Percentiles rank a stretch among this genome's conserved stretches.
These are phyloP conservation scores for Labia minor DNA, from an alignment of 2,888 invertebrate species.

Conservation along the genomic window DNA sequence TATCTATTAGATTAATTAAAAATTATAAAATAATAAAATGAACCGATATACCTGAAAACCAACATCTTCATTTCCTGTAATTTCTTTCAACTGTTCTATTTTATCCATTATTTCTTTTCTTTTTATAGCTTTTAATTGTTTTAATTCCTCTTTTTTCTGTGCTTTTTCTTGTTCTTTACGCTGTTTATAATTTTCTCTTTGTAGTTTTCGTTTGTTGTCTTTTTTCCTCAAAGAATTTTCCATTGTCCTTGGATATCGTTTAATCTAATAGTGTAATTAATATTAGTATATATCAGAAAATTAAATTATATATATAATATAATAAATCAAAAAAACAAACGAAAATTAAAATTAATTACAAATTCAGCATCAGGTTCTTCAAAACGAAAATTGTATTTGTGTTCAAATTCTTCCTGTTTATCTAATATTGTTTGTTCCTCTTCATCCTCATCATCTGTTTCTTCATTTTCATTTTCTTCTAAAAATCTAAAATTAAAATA, in stretches of 20 bases:
- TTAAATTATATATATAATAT: neutral
- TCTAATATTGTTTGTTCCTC: constrained; percentile 72
- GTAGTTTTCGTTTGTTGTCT: constrained; percentile 65
- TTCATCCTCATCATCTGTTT: constrained; percentile 54
- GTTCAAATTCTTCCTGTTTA: constrained; percentile 81
- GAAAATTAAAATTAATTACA: constrained; percentile 40
- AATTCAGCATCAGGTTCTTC: constrained; percentile 93
- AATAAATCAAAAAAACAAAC: neutral
- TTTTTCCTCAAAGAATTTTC: constrained; percentile 68
- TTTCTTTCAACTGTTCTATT: constrained; percentile 71
- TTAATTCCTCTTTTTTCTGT: constrained; percentile 76
- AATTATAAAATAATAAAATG: neutral
- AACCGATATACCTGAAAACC: constrained; percentile 44
- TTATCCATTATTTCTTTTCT: constrained; percentile 82
- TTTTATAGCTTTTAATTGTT: constrained; percentile 73
- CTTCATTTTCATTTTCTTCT: constrained; percentile 37
- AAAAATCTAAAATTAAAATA: constrained; percentile 36
- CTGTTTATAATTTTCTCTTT: constrained; percentile 61
- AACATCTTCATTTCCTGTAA: constrained; percentile 70
- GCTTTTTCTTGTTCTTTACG: constrained; percentile 69
- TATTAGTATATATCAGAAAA: too few relatives aligned
- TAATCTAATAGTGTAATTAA: too few relatives aligned
- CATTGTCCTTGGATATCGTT: constrained; percentile 84
- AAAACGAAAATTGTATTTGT: constrained; percentile 90
- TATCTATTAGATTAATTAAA: neutral